phyloP scores from a whole-genome alignment of 1,140 invertebrate genomes.

The Heterodera schachtii region DNA sequence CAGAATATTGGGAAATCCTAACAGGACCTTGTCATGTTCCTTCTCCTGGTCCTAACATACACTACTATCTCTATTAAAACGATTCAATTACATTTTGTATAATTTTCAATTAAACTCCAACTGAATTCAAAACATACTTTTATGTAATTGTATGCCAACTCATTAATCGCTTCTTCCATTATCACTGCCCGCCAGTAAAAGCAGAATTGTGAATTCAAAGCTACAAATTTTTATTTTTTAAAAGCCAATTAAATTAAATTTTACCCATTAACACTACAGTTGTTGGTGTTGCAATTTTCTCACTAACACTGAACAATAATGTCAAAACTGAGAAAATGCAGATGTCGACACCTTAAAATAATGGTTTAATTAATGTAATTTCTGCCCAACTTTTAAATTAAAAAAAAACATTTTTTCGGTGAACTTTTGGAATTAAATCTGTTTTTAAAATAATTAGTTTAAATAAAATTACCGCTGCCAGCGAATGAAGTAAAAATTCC shows the following conservation, averaged over 20 bases:
- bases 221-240: constrained; percentile 35
- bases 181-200: constrained; percentile 63
- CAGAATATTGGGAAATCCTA: no score
- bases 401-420: no score
- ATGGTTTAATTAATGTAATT: neutral
- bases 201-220: constrained; percentile 55
- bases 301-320: constrained; percentile 62
- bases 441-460: neutral
- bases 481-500: constrained; percentile 62
- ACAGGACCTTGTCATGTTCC: no score
- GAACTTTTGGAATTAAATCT: no score
- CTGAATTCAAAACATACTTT: constrained; percentile 22
- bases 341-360: constrained; percentile 47
- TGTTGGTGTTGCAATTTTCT: constrained; percentile 64
- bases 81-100: no score
- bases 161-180: constrained; percentile 55
- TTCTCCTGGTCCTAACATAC: no score
- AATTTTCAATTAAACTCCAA: no score
- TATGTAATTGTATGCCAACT: constrained; percentile 60
- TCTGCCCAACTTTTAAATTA: neutral
- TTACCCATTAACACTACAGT: constrained; percentile 62
- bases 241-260: constrained; percentile 1
- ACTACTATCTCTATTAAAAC: no score
- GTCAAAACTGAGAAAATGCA: constrained; percentile 58
- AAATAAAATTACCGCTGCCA: constrained; percentile 42